Conservation (phyloP, 2,797 vertebrate genomes). For the Galaxias olidus region DNA sequence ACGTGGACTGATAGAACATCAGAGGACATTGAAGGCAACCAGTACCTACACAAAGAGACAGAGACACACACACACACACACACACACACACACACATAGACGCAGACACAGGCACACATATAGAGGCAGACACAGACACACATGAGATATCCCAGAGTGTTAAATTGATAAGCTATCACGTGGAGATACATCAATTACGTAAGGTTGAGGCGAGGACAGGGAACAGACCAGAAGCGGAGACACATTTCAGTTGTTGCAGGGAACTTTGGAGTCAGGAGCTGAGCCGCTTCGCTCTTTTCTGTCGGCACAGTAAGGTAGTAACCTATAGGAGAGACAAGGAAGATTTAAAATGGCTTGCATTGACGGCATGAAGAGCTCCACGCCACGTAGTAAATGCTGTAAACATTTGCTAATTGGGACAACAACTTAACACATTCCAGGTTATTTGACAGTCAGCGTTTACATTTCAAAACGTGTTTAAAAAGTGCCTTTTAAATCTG, state of each 20-base stretch:
- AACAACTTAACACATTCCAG: no score
- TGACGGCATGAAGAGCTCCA: neutral
- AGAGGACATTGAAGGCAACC: conserved; percentile 51
- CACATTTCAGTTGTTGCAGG: conserved; percentile 55
- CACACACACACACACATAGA: neutral
- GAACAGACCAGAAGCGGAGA: conserved; percentile 73
- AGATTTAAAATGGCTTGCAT: neutral
- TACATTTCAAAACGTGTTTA: no score
- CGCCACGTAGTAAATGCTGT: neutral
- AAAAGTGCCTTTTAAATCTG: no score
- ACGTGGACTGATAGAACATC: conserved; percentile 62
- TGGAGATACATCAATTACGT: no score
- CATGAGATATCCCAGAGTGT: no score
- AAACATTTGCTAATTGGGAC: neutral
- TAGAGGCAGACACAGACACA: conserved; percentile 2
- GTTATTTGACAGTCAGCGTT: no score
- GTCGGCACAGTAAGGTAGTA: conserved; percentile 62
- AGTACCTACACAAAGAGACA: conserved; percentile 64
- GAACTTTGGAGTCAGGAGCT: conserved; percentile 63
- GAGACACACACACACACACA: conserved; percentile 16
- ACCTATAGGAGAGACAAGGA: conserved; percentile 52
- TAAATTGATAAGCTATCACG: no score
- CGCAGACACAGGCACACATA: conserved; percentile 12
- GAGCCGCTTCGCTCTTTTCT: conserved; percentile 44
- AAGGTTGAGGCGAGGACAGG: no score